Conservation (phyloP, 2,113 vertebrate genomes). For the Cryptotis parvus region DNA sequence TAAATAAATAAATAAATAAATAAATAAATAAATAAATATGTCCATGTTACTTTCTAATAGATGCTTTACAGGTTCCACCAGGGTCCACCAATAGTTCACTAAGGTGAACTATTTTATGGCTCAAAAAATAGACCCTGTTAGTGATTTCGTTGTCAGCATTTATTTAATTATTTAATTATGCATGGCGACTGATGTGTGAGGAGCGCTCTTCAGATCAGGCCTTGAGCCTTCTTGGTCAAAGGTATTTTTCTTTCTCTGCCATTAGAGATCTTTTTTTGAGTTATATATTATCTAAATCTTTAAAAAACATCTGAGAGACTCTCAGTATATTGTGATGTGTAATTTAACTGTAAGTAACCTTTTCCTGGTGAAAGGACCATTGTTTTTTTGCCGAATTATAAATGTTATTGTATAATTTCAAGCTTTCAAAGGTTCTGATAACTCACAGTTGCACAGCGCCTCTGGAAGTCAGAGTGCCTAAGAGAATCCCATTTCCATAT, state of each 20-base stretch:
- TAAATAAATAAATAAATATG: too few relatives aligned
- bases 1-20: too few relatives aligned
- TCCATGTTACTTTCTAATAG: not conserved
- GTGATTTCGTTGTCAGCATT: slow-evolving; percentile 24
- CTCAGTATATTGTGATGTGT: slow-evolving; percentile 23
- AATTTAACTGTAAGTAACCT: slow-evolving; percentile 51
- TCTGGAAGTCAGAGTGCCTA: slow-evolving; percentile 64
- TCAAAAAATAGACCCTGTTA: not conserved
- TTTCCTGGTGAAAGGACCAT: slow-evolving; percentile 13
- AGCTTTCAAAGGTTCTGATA: slow-evolving; percentile 42
- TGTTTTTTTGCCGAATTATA: slow-evolving; percentile 60
- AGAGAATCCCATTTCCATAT: slow-evolving; percentile 62
- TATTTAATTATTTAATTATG: slow-evolving; percentile 39
- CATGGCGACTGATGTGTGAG: slow-evolving; percentile 2
- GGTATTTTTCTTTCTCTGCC: slow-evolving; percentile 23
- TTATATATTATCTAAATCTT: slow-evolving; percentile 50
- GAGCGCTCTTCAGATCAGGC: slow-evolving; percentile 41
- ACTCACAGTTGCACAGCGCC: slow-evolving; percentile 38
- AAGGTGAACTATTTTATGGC: not conserved
- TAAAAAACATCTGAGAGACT: slow-evolving; percentile 57
- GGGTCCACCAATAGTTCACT: too few relatives aligned
- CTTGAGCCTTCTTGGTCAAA: slow-evolving; percentile 29
- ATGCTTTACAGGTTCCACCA: not conserved
- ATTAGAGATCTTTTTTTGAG: slow-evolving; percentile 43
- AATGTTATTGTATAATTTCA: slow-evolving; percentile 59